Conservation (phyloP, 2,113 vertebrate species). For the Syrrhaptes paradoxus region DNA sequence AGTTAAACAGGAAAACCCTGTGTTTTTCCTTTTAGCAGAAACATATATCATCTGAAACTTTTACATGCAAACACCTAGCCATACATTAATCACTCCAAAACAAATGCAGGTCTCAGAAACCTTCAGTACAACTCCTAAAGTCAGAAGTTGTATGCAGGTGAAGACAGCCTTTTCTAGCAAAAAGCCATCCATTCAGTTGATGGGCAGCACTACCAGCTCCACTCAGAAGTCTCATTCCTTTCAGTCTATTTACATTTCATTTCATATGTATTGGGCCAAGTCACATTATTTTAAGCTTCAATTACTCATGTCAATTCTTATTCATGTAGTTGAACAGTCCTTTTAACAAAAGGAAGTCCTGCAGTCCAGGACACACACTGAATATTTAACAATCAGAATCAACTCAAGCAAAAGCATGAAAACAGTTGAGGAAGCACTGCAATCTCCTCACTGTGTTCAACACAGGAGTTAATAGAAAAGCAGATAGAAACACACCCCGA, state of each 20-base stretch:
- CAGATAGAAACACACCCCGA: background rate
- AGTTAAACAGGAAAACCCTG: background rate
- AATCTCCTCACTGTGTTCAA: background rate
- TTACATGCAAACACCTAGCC: background rate
- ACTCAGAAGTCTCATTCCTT: background rate
- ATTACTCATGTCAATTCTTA: background rate
- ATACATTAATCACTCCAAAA: background rate
- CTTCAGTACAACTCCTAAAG: background rate
- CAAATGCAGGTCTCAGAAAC: background rate
- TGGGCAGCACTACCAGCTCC: background rate
- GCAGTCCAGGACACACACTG: background rate
- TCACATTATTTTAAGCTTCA: background rate
- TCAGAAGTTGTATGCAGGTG: background rate
- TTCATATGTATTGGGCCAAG: background rate
- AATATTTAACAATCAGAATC: background rate
- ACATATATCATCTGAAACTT: background rate
- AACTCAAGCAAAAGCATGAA: background rate
- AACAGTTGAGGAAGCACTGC: background rate
- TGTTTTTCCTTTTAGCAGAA: background rate
- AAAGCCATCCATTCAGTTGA: background rate
- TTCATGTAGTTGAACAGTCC: rapidly evolving
- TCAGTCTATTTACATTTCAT: background rate
- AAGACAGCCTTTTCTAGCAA: background rate
- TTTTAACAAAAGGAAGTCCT: background rate
- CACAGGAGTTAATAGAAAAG: background rate